A percentile compares a stretch with the other conserved stretches of the same genome.
Evolutionary conservation across 2,888 invertebrate genomes (phyloP).

Genomic region (Lasioglossum zephyrum): DNA sequence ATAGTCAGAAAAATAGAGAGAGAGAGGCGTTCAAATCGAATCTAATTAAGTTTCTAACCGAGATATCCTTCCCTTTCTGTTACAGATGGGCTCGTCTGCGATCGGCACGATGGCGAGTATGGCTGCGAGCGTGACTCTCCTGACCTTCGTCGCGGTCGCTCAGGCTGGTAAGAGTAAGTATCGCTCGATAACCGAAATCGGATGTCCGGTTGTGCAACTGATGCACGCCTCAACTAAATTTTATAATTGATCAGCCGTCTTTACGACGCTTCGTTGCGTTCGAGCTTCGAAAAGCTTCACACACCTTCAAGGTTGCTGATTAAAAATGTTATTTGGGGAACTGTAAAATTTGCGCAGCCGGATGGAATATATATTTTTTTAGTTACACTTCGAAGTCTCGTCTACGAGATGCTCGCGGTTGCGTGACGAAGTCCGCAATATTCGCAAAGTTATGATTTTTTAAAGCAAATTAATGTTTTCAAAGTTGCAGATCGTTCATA

Average conservation of each 20-base stretch:
- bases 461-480: neutral
- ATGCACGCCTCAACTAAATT: neutral
- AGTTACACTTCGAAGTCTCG: neutral
- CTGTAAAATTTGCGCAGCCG: neutral
- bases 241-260: neutral
- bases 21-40: neutral
- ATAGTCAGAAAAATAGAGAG: neutral
- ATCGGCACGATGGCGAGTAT: slow-evolving; percentile 55
- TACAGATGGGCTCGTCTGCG: slow-evolving; percentile 80
- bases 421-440: neutral
- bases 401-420: neutral
- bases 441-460: neutral
- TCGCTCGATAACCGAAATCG: neutral
- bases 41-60: slow-evolving; percentile 46
- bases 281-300: neutral
- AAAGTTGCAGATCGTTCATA: too few relatives aligned
- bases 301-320: neutral
- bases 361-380: neutral
- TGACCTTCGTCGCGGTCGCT: slow-evolving; percentile 76
- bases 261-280: neutral
- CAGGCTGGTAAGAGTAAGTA: slow-evolving; percentile 76
- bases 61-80: slow-evolving; percentile 58
- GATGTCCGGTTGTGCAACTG: neutral
- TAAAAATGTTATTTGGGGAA: neutral
- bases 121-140: slow-evolving; percentile 75